These are phyloP conservation scores for Limnephilus rhombicus DNA, from an alignment of 2,888 invertebrate genomes.

Conservation along the genomic window DNA sequence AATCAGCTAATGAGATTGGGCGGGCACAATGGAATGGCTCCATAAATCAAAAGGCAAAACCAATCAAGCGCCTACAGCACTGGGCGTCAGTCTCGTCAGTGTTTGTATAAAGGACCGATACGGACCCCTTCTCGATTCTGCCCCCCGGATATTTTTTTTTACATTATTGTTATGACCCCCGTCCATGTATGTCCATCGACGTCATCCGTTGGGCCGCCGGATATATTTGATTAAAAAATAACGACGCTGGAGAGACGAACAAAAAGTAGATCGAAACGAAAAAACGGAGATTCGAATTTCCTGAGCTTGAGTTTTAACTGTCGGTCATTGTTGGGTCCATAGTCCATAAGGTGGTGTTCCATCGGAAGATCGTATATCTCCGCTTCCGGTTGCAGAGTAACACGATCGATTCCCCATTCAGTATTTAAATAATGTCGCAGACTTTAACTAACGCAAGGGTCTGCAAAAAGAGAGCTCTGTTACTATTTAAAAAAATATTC, in stretches of 20 bases:
- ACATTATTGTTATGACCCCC: constrained; percentile 66
- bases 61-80: constrained; percentile 73
- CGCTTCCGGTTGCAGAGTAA: not conserved
- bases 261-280: constrained; percentile 68
- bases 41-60: constrained; percentile 72
- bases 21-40: constrained; percentile 46
- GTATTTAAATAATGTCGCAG: constrained; percentile 14
- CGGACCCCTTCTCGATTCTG: constrained; percentile 77
- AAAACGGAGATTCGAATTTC: constrained; percentile 74
- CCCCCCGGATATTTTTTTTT: constrained; percentile 58
- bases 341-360: constrained; percentile 9
- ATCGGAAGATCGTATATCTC: constrained; percentile 39
- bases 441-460: not conserved
- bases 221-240: constrained; percentile 81
- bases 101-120: constrained; percentile 77
- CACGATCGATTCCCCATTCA: not conserved
- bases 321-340: constrained; percentile 75
- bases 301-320: constrained; percentile 72
- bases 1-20: constrained; percentile 56
- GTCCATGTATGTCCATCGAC: constrained; percentile 53
- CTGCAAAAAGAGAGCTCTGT: not conserved
- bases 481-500: not conserved
- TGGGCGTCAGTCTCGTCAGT: constrained; percentile 74
- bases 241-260: constrained; percentile 75
- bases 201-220: constrained; percentile 75